phyloP scores from a whole-genome alignment of 2,113 vertebrate species.

The Chroicocephalus ridibundus region DNA sequence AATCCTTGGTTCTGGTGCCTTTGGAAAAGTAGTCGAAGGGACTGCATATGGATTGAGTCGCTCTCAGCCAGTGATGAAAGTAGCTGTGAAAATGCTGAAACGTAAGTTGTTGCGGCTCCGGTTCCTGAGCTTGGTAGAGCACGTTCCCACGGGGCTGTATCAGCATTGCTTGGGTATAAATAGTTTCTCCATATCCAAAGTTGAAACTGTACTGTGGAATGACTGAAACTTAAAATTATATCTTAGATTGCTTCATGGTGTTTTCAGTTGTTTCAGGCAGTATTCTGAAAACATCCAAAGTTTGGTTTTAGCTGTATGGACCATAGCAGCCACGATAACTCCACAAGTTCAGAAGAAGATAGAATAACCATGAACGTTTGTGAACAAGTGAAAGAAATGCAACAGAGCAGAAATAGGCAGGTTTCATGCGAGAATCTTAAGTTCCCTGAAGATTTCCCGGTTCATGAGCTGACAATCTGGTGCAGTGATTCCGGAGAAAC shows the following conservation, averaged over 20 bases:
- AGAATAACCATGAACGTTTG: neutral
- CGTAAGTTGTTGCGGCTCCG: conserved; percentile 77
- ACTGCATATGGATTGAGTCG: conserved; percentile 94
- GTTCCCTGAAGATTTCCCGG: neutral
- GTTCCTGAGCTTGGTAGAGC: neutral
- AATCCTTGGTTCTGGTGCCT: conserved; percentile 94
- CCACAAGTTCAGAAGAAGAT: neutral
- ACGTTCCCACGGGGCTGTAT: neutral
- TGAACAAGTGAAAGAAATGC: neutral
- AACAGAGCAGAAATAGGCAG: neutral
- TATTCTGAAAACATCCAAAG: neutral
- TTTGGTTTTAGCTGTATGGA: neutral
- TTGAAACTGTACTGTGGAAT: neutral
- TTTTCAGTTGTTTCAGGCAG: neutral
- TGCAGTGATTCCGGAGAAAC: neutral
- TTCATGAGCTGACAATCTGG: neutral
- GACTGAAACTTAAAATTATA: neutral
- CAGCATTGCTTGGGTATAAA: neutral
- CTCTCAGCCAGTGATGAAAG: conserved; percentile 98
- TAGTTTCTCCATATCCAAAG: neutral
- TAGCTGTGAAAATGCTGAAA: conserved; percentile 99
- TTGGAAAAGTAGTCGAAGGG: conserved; percentile 98
- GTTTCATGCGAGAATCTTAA: neutral
- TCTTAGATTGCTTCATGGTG: neutral
- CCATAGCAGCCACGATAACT: neutral